Evolutionary conservation across 2,113 vertebrate genomes (phyloP).

Genomic region (Ahaetulla prasina): DNA sequence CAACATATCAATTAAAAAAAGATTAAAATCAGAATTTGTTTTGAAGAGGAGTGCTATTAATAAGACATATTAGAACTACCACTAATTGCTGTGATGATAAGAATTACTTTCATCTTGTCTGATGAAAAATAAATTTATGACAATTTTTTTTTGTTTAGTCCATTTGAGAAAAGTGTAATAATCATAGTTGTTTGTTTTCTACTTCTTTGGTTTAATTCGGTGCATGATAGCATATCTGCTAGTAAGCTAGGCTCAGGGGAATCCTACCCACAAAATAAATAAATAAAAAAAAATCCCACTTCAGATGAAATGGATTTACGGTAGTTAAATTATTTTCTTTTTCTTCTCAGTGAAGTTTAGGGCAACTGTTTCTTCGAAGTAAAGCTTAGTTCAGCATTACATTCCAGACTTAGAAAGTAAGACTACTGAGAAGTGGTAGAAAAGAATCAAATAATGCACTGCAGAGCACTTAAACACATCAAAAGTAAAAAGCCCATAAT

Average conservation of each 20-base stretch:
- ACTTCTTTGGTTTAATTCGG: slow-evolving; percentile 23
- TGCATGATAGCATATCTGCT: slow-evolving; percentile 26
- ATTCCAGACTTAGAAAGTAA: background rate
- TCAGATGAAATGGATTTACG: background rate
- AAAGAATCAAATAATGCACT: background rate
- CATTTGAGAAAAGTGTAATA: slow-evolving; percentile 20
- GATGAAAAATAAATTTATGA: background rate
- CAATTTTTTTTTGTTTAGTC: background rate
- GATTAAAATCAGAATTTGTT: background rate
- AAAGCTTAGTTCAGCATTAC: background rate
- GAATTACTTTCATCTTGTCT: background rate
- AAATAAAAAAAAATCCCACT: background rate
- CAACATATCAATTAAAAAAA: background rate
- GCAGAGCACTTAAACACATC: background rate
- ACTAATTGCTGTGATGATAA: background rate
- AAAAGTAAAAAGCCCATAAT: background rate
- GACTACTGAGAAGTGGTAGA: background rate
- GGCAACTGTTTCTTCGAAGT: background rate
- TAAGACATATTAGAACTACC: background rate
- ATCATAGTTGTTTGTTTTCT: background rate
- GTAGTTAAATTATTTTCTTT: background rate
- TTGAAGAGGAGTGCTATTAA: background rate
- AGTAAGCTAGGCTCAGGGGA: slow-evolving; percentile 37
- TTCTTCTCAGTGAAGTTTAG: fast-evolving
- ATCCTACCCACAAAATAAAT: background rate